Base-by-base conservation (phyloP, 2,888 invertebrate species). In the Andrena trimmerana region DNA sequence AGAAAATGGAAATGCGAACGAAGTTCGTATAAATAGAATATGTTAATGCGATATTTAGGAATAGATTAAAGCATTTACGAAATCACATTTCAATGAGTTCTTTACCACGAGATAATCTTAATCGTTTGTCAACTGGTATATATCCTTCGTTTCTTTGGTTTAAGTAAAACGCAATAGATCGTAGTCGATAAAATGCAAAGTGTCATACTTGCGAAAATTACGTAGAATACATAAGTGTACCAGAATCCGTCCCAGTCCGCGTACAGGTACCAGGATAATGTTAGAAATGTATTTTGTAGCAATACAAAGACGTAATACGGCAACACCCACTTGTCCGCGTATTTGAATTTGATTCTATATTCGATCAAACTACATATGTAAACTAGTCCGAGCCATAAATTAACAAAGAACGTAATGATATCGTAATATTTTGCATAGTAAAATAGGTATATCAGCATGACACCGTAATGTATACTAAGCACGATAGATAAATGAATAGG, bases 291-390 rank as follows among this genome's bases (percentile, higher is more conserved):
- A 89, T 96, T 97, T 94, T 97, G 97, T 36, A 95, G 86, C 79
- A 96, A 95, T 63, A 96, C 96, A 63, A 97, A 94, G 70, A 95
- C 92, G 90, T 97, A 96, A 94, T 96, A 97, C 69, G 96, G 95
- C 84, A 95, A 94, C 89, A 97, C 96, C 95, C 97, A 97, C 72
- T 96, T 95, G 4, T 96, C 96, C 27, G 97, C 96, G 90, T 96
- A 96, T 86, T 96, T 96, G 92, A 97, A 97, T 93, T 96, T 96
- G 74, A 97, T 95, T 92, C 97, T 96, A 90, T 97, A 97, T 94
- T 97, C 97, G 91, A 97, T 96, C 62, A 97, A 94, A 90, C 97
- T 96, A 92, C 97, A 96, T 73, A 97, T 95, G 90, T 97, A 97
- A 83, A 97, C 95, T 86, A 97, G 96, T 16, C 97, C 96, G 24